A percentile compares a stretch with the other conserved stretches of the same genome.
These are phyloP conservation scores for Eunapius fragilis DNA, from an alignment of 37 sponge, comb jelly and placozoan species.

Conservation along the genomic window DNA sequence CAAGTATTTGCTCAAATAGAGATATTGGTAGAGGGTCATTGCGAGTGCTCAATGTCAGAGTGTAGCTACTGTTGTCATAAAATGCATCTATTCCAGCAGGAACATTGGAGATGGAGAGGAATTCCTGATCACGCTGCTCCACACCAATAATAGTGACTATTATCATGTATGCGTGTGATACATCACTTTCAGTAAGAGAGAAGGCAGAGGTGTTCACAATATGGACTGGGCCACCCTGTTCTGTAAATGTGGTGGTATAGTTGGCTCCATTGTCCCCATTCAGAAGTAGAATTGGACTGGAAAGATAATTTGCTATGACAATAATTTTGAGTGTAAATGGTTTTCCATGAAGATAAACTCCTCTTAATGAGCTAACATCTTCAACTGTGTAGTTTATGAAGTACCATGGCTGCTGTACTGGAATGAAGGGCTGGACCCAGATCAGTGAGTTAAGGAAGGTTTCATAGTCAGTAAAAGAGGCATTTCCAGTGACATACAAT, in stretches of 20 bases:
- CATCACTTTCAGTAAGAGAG: conserved; percentile 71
- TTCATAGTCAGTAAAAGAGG: conserved; percentile 40
- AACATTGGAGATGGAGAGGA: conserved; percentile 46
- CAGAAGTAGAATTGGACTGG: conserved; percentile 44
- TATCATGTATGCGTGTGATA: conserved; percentile 54
- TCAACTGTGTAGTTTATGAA: conserved; percentile 54
- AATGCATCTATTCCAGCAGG: conserved; percentile 38
- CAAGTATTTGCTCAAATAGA: conserved; percentile 18
- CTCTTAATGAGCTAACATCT: conserved; percentile 52
- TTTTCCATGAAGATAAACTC: conserved; percentile 11
- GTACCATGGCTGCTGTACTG: conserved; percentile 30
- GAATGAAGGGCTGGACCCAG: conserved; percentile 50
- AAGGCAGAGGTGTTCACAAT: conserved; percentile 45
- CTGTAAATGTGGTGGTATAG: conserved; percentile 56
- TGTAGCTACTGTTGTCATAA: conserved; percentile 23
- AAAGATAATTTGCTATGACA: conserved; percentile 45
- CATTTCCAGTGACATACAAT: conserved; percentile 14
- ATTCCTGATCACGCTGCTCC: conserved; percentile 40
- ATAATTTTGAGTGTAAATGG: not conserved
- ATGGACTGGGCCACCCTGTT: conserved; percentile 62
- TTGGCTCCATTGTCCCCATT: conserved; percentile 39
- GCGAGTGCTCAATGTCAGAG: conserved; percentile 5
- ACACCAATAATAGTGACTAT: conserved; percentile 37
- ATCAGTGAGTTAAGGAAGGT: conserved; percentile 61
- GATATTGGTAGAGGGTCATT: conserved; percentile 6